Conservation (phyloP, 2,113 vertebrate genomes). For the Serinus canaria region DNA sequence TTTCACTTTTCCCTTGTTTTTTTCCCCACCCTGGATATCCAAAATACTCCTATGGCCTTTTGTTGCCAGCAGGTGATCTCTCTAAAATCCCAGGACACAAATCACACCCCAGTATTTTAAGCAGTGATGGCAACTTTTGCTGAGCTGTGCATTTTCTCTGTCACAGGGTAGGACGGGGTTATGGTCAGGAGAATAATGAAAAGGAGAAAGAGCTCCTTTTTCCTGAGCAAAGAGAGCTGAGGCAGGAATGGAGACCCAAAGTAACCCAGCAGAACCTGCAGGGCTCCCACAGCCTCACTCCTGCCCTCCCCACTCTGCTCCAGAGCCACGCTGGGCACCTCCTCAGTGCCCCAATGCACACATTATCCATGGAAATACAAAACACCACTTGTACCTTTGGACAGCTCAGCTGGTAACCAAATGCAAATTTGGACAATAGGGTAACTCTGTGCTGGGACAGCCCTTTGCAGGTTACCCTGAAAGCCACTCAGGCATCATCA, state of each 20-base stretch:
- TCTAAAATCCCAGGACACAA: neutral
- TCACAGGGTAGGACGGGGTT: neutral
- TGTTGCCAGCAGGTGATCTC: neutral
- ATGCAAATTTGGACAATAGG: neutral
- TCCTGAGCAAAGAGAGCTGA: neutral
- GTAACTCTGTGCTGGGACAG: too few species aligned
- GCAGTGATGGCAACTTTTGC: neutral
- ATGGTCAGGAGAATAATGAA: neutral
- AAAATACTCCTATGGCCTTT: neutral
- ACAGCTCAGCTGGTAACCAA: neutral
- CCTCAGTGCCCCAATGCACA: fast-evolving
- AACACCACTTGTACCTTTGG: neutral
- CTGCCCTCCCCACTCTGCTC: neutral
- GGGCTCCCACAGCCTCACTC: neutral
- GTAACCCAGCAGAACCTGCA: fast-evolving
- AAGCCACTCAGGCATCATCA: neutral
- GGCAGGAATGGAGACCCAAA: neutral
- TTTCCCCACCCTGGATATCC: fast-evolving
- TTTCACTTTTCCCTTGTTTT: neutral
- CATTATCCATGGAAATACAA: fast-evolving
- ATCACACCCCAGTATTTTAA: neutral
- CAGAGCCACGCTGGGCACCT: neutral
- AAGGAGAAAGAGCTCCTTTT: neutral
- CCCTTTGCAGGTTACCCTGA: neutral
- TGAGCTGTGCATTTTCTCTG: neutral